Evolutionary conservation across 2,888 invertebrate species (phyloP), one percentile per base, ranked within the genome.

Genomic region (Scotopteryx bipunctaria): DNA sequence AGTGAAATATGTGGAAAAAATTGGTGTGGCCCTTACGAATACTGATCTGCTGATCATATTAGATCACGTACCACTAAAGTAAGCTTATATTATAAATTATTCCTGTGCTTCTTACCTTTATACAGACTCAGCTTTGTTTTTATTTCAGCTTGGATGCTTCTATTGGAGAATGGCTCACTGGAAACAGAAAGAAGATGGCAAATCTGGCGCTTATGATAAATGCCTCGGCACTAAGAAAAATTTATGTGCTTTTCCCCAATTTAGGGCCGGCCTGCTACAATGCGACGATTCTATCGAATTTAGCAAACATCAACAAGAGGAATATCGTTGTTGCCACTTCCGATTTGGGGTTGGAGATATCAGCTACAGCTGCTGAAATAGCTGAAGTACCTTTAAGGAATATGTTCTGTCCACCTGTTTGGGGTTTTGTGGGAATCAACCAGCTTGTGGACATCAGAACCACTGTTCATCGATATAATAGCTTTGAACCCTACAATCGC

Each of bases 371-470:
- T 16, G 83, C 92, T 6, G 78, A 90, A 68, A 78, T 84, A 38
- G 81, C 87, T 4, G 78, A 87, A 64, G 71, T 92, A 6, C 83
- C 90, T 0, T 59, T 90, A 49, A 75, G 76, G 61, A 82, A 89
- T 63, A 86, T 93, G 63, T 89, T 90, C 66, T 92, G 91, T 46
- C 92, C 93, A 5, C 92, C 93, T 19, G 93, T 93, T 3, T 93
- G 93, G 93, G 93, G 93, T 5, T 93, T 91, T 60, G 81, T 92
- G 17, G 93, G 92, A 8, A 71, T 91, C 14, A 91, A 91, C 64
- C 86, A 91, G 23, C 83, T 91, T 46, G 84, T 93, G 3, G 93
- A 93, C 69, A 69, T 92, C 9, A 77, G 75, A 48, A 91, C 88
- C 31, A 91, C 91, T n/a, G 66, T 92, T 38, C 91, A 92, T 62